Conservation (phyloP, 2,113 vertebrate genomes). For the Pyrgilauda ruficollis region DNA sequence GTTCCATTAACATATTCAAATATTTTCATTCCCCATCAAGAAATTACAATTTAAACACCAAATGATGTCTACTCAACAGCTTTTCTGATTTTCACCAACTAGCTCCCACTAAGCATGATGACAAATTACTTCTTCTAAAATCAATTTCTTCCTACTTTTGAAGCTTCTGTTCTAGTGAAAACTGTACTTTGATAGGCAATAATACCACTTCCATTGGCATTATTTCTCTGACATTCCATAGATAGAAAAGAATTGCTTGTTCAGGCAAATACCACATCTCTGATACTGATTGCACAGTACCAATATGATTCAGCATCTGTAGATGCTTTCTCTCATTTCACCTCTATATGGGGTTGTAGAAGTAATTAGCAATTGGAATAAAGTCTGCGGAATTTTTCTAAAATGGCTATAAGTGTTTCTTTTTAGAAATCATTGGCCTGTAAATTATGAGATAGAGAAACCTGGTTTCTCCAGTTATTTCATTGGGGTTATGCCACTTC, state of each 20-base stretch:
- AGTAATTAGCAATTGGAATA: neutral
- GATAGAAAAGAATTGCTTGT: neutral
- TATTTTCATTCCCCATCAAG: neutral
- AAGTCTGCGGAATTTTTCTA: neutral
- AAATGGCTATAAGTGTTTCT: neutral
- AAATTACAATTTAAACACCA: neutral
- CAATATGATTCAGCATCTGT: neutral
- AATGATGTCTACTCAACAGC: neutral
- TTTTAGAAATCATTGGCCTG: neutral
- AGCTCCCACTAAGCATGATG: neutral
- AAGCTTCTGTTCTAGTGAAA: neutral
- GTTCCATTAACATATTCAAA: neutral
- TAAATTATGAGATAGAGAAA: neutral
- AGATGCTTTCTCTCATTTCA: neutral
- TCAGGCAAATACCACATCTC: neutral
- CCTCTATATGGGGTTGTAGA: neutral
- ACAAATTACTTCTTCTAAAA: neutral
- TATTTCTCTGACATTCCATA: neutral
- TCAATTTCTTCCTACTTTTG: neutral
- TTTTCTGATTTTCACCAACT: neutral
- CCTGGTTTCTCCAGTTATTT: neutral
- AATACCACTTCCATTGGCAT: neutral
- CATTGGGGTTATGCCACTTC: neutral
- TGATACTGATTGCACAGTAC: neutral
- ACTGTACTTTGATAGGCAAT: neutral